Percentiles rank a stretch among this genome's conserved stretches.
phyloP scores from a whole-genome alignment of 2,888 invertebrate genomes.

The Synergus gifuensis region DNA sequence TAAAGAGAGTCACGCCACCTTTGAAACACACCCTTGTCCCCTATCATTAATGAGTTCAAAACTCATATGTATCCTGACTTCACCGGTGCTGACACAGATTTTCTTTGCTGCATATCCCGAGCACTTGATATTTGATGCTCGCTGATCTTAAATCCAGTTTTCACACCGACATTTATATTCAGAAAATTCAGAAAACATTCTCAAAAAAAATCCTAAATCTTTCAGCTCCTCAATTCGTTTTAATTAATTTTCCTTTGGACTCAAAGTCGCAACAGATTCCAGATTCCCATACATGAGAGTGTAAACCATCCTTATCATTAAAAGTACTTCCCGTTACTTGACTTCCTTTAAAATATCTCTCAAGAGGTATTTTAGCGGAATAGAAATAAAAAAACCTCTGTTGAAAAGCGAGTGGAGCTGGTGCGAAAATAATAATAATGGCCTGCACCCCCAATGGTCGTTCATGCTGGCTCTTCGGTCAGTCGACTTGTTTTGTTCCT shows the following conservation, averaged over 20 bases:
- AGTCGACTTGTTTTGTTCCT: slow-evolving; percentile 43
- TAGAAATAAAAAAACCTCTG: background rate
- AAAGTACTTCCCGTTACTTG: background rate
- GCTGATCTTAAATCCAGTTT: background rate
- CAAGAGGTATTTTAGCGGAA: background rate
- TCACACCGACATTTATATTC: background rate
- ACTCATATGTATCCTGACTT: background rate
- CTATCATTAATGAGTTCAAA: background rate
- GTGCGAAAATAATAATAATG: slow-evolving; percentile 37
- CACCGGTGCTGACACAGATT: background rate
- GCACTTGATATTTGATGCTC: background rate
- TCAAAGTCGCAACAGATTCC: background rate
- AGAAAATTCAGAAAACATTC: background rate
- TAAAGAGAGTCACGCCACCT: background rate
- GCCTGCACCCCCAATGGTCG: background rate
- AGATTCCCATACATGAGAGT: background rate
- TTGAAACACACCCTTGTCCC: background rate
- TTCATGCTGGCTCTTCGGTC: slow-evolving; percentile 25
- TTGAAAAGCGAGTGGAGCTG: background rate
- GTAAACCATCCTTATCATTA: background rate
- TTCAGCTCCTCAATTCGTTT: background rate
- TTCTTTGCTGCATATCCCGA: background rate
- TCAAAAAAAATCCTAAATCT: background rate
- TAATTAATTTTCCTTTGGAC: background rate
- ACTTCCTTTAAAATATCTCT: background rate